Evolutionary conservation across 2,113 vertebrate genomes (phyloP).

Genomic region (Daubentonia madagascariensis): DNA sequence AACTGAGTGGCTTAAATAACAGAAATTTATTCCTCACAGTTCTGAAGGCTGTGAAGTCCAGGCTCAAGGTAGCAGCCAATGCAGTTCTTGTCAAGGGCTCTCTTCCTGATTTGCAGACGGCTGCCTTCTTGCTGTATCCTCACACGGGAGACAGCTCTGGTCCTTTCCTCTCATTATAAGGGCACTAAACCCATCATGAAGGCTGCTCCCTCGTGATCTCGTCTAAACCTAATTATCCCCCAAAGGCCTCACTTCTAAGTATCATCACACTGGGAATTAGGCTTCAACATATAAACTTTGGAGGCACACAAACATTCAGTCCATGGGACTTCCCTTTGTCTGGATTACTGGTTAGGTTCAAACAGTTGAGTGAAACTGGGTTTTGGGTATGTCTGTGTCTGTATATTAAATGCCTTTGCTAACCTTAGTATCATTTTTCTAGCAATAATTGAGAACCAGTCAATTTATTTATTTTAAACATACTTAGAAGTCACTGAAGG

Average conservation of each 20-base stretch:
- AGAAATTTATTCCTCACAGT: neutral
- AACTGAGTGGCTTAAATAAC: neutral
- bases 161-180: neutral
- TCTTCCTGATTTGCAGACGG: neutral
- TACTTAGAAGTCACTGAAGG: neutral
- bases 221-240: neutral
- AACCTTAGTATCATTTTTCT: neutral
- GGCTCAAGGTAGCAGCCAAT: neutral
- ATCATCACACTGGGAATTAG: neutral
- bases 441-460: neutral
- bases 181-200: neutral
- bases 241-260: too few species aligned
- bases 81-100: neutral
- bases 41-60: neutral
- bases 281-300: neutral
- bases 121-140: neutral
- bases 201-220: neutral
- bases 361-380: neutral
- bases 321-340: neutral
- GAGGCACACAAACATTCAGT: neutral
- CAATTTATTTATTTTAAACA: neutral
- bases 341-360: neutral
- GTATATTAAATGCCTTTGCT: neutral
- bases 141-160: neutral
- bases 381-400: neutral